Evolutionary conservation across 1,140 invertebrate species (phyloP), one percentile per base, ranked within the genome.

Genomic region (Danaus plexippus): DNA sequence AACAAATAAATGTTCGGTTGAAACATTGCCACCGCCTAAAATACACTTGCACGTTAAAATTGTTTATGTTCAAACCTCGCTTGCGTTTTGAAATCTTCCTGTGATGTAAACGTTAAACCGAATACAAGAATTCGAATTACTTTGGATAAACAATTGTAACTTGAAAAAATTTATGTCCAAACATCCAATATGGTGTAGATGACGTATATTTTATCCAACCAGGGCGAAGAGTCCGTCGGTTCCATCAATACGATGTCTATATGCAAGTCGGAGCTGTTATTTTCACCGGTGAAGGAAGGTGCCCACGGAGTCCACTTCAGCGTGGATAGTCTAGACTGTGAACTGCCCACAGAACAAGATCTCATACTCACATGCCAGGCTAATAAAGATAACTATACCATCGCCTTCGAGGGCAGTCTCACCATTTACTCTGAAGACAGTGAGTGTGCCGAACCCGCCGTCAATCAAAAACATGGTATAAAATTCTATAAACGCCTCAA

Each of bases 381-480:
- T 10, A 96, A 97, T 74, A 96, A 96, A 88, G 93, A 96, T 76
- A 97, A 97, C 86, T 97, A 97, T 77, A 97, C 95, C 52, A 96
- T 97, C 71, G 95, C 95, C 49, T 97, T 97, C 72, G 95, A 97
- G 88, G 95, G 94, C 66, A 96, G 94, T 70, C 90, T 93, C 59
- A 92, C 94, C 43, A 93, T 94, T 88, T 95, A 94, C 76, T 94
- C 94, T 9, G 94, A 95, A 84, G 93, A 94, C 71, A 95, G 94
- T 63, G 87, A 88, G 71, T 85, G 83, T 64, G 68, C 64, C 58
- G 84, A 87, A 72, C 64, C 69, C 45, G 68, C 84, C 75, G 81
- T 85, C 81, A 85, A 79, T 87, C 77, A 84, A 75, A 85, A 74
- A 79, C 78, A 79, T 86, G 81, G 83, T 85, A 71, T 46, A 50